Evolutionary conservation across 2,113 vertebrate species (phyloP).

Genomic region (Chaetura pelagica): DNA sequence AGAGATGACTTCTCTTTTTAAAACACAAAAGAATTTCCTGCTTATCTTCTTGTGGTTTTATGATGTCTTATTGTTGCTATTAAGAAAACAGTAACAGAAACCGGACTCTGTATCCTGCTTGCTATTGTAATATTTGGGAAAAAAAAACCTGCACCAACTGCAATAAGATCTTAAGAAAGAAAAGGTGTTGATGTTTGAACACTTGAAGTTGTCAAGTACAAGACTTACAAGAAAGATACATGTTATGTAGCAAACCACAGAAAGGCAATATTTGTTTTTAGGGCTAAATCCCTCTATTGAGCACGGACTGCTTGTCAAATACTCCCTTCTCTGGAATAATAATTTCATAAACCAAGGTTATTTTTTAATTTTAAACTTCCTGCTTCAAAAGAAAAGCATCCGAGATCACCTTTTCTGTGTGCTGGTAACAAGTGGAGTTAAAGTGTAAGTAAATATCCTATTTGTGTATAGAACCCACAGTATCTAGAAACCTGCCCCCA

Average conservation of each 20-base stretch:
- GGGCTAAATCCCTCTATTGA: conserved; percentile 30
- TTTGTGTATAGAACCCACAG: neutral
- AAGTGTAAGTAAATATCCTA: neutral
- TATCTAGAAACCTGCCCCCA: neutral
- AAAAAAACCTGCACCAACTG: conserved; percentile 22
- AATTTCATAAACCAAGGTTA: neutral
- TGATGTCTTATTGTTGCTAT: conserved; percentile 57
- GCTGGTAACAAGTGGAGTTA: neutral
- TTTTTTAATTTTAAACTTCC: conserved; percentile 36
- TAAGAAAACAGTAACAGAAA: conserved; percentile 75
- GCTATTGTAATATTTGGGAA: conserved; percentile 48
- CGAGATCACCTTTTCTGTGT: neutral
- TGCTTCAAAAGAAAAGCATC: conserved; percentile 9
- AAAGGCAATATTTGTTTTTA: conserved; percentile 51
- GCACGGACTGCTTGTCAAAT: conserved; percentile 1
- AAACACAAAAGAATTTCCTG: conserved; percentile 55
- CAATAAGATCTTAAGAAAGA: conserved; percentile 42
- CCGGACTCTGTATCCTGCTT: conserved; percentile 68
- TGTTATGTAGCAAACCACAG: conserved; percentile 41
- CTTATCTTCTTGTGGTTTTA: conserved; percentile 72
- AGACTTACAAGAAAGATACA: conserved; percentile 54
- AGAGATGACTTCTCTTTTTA: neutral
- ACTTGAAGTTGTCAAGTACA: conserved; percentile 47
- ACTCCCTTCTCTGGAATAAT: neutral
- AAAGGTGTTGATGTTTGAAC: conserved; percentile 50